Evolutionary conservation across 1,140 invertebrate species (phyloP).

Genomic region (Meteorus sp.): DNA sequence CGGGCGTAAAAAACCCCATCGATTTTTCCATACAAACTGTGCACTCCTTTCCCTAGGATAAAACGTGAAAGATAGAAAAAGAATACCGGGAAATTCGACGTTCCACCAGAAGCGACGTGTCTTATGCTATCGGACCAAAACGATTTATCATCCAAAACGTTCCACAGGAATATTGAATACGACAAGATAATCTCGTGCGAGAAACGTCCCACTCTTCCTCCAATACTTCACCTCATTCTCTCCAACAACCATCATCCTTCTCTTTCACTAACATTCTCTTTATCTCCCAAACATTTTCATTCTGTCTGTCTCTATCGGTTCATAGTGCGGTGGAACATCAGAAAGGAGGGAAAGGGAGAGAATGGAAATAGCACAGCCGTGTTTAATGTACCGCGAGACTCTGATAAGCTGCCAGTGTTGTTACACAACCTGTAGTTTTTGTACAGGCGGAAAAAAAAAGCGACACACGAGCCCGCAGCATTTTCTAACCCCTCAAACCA

Average conservation of each 20-base stretch:
- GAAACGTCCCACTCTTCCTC: conserved; percentile 18
- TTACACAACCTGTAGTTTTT: conserved; percentile 9
- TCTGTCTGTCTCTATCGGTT: neutral
- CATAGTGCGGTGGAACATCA: conserved; percentile 4
- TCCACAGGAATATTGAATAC: conserved; percentile 56
- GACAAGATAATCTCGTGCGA: conserved; percentile 53
- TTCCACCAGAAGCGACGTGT: conserved; percentile 25
- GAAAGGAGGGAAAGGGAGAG: too few species aligned
- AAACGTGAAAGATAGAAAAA: neutral
- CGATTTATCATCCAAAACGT: conserved; percentile 51
- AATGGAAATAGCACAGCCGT: conserved; percentile 33
- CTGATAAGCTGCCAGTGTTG: conserved; percentile 42
- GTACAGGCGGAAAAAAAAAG: neutral
- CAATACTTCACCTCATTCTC: neutral
- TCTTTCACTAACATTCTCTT: too few species aligned
- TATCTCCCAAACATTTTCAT: too few species aligned
- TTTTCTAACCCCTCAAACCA: neutral
- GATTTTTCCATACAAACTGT: too few species aligned
- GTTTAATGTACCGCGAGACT: conserved; percentile 52
- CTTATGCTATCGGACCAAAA: conserved; percentile 37
- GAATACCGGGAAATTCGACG: neutral
- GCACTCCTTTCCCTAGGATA: too few species aligned
- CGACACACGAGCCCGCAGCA: neutral
- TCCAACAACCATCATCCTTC: too few species aligned
- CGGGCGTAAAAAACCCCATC: too few species aligned